Evolutionary conservation across 2,113 vertebrate species (phyloP).

Genomic region (Cololabis saira): DNA sequence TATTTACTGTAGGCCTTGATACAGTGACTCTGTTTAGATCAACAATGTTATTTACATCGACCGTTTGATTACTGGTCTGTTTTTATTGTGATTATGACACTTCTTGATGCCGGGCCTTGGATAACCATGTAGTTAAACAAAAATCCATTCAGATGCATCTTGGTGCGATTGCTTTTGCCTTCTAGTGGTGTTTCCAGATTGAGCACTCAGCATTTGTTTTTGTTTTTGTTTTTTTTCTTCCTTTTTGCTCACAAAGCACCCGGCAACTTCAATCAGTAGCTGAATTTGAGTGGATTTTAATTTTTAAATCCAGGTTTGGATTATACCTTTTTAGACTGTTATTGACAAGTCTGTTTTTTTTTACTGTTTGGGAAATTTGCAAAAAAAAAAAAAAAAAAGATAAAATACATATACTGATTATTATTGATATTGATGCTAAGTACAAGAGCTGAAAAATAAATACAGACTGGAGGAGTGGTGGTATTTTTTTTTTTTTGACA

Average conservation of each 20-base stretch:
- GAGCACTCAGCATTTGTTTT: slow-evolving; percentile 1
- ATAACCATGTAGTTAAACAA: slow-evolving; percentile 47
- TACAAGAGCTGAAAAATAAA: slow-evolving; percentile 61
- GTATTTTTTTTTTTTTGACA: slow-evolving; percentile 44
- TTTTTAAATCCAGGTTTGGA: slow-evolving; percentile 70
- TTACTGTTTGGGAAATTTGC: slow-evolving; percentile 70
- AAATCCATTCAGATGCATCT: slow-evolving; percentile 61
- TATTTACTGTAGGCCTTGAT: slow-evolving; percentile 73
- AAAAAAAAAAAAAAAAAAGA: slow-evolving; percentile 53
- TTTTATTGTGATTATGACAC: slow-evolving; percentile 72
- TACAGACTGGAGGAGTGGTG: slow-evolving; percentile 38
- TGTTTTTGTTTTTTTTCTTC: neutral
- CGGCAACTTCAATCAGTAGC: slow-evolving; percentile 56
- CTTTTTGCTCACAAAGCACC: slow-evolving; percentile 17
- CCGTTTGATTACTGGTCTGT: slow-evolving; percentile 70
- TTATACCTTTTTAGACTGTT: slow-evolving; percentile 77
- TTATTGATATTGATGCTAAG: slow-evolving; percentile 61
- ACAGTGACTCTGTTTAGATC: slow-evolving; percentile 68
- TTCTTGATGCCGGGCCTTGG: slow-evolving; percentile 64
- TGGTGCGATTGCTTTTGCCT: slow-evolving; percentile 64
- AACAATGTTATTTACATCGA: slow-evolving; percentile 64
- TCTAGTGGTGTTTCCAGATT: slow-evolving; percentile 23
- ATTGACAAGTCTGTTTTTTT: slow-evolving; percentile 73
- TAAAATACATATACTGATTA: slow-evolving; percentile 45
- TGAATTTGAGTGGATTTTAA: slow-evolving; percentile 68